phyloP scores from a whole-genome alignment of 1,140 invertebrate genomes.

The Diplogasteroides magnus region DNA sequence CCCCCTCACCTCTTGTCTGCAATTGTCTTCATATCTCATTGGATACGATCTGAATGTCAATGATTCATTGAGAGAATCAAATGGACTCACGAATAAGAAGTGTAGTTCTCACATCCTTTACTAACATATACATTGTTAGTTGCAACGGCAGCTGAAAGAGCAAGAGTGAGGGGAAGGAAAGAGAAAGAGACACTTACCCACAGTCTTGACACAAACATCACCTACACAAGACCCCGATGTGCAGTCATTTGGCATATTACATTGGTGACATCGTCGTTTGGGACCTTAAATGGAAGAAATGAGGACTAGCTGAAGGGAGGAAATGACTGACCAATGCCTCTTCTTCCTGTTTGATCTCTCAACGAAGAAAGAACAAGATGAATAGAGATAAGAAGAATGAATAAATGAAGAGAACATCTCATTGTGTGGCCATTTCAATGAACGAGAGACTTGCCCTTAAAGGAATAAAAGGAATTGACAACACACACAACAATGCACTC shows the following conservation, averaged over 20 bases:
- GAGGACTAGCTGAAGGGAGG: no score
- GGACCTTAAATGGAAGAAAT: conserved; percentile 23
- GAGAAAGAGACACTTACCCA: conserved; percentile 14
- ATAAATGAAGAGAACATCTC: no score
- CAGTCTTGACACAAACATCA: conserved; percentile 25
- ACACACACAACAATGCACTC: no score
- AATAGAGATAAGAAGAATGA: no score
- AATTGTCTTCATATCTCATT: conserved; percentile 1
- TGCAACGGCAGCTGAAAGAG: conserved; percentile 8
- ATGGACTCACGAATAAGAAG: background rate
- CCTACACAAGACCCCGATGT: conserved; percentile 23
- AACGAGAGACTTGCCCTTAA: no score
- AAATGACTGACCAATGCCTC: no score
- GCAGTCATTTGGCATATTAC: conserved; percentile 19
- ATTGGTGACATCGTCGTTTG: conserved; percentile 30
- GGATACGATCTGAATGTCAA: background rate
- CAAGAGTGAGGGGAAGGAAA: background rate
- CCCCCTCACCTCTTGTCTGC: conserved; percentile 1
- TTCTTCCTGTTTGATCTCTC: no score
- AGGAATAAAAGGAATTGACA: no score
- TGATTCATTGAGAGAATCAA: conserved; percentile 1
- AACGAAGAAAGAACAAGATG: no score
- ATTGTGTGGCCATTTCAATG: no score
- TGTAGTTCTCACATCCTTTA: conserved; percentile 28
- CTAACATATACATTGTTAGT: conserved; percentile 19